Evolutionary conservation across 1,140 invertebrate genomes (phyloP), one percentile per base, ranked within the genome.

Genomic region (Theocolax elegans): DNA sequence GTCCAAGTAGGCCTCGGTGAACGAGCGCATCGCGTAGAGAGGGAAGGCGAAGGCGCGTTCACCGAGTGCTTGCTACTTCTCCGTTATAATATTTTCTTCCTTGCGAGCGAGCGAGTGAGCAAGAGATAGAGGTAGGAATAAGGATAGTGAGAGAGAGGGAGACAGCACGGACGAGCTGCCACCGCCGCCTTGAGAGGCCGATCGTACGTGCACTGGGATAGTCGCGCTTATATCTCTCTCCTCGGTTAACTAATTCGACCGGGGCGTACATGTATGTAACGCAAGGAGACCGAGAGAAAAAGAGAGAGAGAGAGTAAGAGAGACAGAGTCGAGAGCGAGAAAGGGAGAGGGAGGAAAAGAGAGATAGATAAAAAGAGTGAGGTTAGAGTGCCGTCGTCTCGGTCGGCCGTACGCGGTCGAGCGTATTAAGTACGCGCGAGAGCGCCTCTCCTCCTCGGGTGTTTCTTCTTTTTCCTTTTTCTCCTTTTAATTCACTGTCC

Each of bases 71-170:
- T 48, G 63, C 46, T 65, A 65, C 63, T 65, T 65, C 63, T 56
- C 64, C 64, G 64, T 66, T 66, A 66, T 56, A 66, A 66, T 56
- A 66, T 51, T 66, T 66, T 51, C 64, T 66, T 66, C 64, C 64
- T 66, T 23, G 19, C 27, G 49, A 6, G 49, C 9, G 49, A 25
- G 49, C 25, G 49, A 51, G 49, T 13, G 49, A 51, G n/a, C 25
- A 1, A 27, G 49, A 21, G 49, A 51, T 35, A 31, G 42, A 25
- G 19, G 10, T 13, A 31, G 56, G 17, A 19, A 38, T n/a, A 42
- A 42, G 54, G 9, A 42, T 29, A 40, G 40, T 59, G 27, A 29
- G 63, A 31, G 31, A 63, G 6, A 40, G 29, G n/a, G 40, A 60
- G 53, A 40, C 27, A 67, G 4, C 54, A 23, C 35, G 73, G 29